Evolutionary conservation across 2,888 invertebrate species (phyloP).

Genomic region (Mesoligia furuncula): DNA sequence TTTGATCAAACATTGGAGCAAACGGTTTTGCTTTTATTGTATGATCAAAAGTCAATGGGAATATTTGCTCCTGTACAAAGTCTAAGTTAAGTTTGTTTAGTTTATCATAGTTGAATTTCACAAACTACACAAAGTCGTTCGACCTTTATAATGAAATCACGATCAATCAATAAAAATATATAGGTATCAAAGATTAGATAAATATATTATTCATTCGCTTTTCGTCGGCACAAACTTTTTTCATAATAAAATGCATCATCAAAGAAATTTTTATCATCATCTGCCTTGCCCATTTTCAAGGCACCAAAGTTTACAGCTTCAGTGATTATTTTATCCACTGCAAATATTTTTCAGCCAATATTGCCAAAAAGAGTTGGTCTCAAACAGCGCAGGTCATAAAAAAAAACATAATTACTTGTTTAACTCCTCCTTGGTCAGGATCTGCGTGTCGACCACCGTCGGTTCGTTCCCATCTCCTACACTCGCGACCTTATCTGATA

Average conservation of each 20-base stretch:
- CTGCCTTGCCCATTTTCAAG: no score
- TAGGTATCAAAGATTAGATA: neutral
- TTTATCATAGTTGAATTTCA: neutral
- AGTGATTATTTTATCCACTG: neutral
- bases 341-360: neutral
- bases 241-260: neutral
- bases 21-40: neutral
- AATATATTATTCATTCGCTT: neutral
- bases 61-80: neutral
- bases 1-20: neutral
- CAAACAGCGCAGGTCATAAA: no score
- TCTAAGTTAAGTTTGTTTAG: neutral
- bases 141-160: neutral
- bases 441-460: slow-evolving; percentile 77
- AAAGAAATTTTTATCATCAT: neutral
- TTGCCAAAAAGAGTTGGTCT: neutral
- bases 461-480: slow-evolving; percentile 84
- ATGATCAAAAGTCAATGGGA: neutral
- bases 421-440: slow-evolving; percentile 83
- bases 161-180: neutral
- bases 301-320: neutral
- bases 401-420: slow-evolving; percentile 78
- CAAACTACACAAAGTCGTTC: no score
- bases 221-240: neutral
- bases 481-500: slow-evolving; percentile 82